Conservation (phyloP, 2,797 vertebrate species). For the Aplochiton taeniatus region DNA sequence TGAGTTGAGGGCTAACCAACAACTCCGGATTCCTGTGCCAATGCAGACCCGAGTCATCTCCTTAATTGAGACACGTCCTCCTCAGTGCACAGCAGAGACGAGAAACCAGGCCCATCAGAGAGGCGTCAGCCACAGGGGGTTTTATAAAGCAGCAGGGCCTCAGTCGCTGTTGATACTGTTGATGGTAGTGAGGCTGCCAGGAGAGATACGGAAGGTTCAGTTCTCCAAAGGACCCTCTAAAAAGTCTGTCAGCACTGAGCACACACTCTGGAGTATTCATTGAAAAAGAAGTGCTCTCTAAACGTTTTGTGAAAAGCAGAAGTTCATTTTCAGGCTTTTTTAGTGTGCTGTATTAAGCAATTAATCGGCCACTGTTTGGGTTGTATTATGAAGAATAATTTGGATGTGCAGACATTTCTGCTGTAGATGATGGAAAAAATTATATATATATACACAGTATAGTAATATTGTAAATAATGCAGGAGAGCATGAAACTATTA, state of each 20-base stretch:
- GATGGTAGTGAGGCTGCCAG: background rate
- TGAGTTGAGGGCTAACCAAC: constrained; percentile 42
- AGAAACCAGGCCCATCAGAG: constrained; percentile 40
- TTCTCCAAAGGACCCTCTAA: constrained; percentile 19
- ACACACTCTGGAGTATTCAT: constrained; percentile 15
- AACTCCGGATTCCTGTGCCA: constrained; percentile 39
- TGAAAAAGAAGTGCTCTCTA: background rate
- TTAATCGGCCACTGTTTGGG: background rate
- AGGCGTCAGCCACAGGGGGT: constrained; percentile 15
- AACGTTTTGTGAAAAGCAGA: constrained; percentile 7
- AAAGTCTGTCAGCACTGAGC: constrained; percentile 28
- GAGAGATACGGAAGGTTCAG: background rate
- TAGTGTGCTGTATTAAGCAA: background rate
- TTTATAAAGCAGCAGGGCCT: background rate
- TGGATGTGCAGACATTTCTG: too few relatives aligned
- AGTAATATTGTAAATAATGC: too few relatives aligned
- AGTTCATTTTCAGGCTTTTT: background rate
- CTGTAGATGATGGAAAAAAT: too few relatives aligned
- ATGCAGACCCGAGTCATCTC: constrained; percentile 37
- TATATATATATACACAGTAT: too few relatives aligned
- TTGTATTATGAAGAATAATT: background rate
- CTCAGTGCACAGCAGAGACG: constrained; percentile 44
- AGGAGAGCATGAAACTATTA: too few relatives aligned
- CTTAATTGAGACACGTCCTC: constrained; percentile 67
- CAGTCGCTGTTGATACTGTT: constrained; percentile 32